These are phyloP conservation scores for Diorhabda sublineata DNA, from an alignment of 1,140 invertebrate species.

Conservation along the genomic window DNA sequence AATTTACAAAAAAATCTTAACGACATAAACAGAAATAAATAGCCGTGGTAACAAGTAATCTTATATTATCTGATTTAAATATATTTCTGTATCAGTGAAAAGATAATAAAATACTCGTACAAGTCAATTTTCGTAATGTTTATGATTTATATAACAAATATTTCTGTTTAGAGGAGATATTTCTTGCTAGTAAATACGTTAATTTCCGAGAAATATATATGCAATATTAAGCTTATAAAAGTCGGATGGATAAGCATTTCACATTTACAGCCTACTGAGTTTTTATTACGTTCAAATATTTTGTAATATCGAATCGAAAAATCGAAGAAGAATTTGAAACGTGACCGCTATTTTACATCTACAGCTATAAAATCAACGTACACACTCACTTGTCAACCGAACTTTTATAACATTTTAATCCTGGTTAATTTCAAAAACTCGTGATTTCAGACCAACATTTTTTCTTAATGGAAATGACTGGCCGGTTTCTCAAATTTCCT, in stretches of 20 bases:
- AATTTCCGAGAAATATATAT: too few species aligned
- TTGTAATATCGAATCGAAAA: neutral
- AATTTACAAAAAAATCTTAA: too few species aligned
- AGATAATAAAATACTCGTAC: too few species aligned
- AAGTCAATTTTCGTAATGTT: too few species aligned
- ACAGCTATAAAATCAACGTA: conserved; percentile 15
- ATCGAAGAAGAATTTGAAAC: conserved; percentile 15
- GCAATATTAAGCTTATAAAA: too few species aligned
- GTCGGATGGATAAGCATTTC: neutral
- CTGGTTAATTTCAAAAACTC: conserved; percentile 17
- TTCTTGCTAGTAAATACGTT: too few species aligned
- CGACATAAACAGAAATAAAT: too few species aligned
- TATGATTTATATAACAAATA: too few species aligned
- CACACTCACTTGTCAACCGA: conserved; percentile 3
- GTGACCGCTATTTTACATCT: conserved; percentile 12
- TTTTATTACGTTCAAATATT: neutral
- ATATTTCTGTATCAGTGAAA: too few species aligned
- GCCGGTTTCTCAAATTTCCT: conserved; percentile 15
- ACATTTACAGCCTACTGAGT: neutral
- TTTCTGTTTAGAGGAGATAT: too few species aligned
- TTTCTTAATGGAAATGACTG: conserved; percentile 21
- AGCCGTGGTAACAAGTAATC: too few species aligned
- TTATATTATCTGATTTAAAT: too few species aligned
- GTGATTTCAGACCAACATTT: conserved; percentile 13
- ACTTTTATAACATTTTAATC: conserved; percentile 23